A percentile compares a stretch with the other conserved stretches of the same genome.
These are phyloP conservation scores for Drosophila mayaguana DNA, from an alignment of 2,888 invertebrate species.

Conservation along the genomic window DNA sequence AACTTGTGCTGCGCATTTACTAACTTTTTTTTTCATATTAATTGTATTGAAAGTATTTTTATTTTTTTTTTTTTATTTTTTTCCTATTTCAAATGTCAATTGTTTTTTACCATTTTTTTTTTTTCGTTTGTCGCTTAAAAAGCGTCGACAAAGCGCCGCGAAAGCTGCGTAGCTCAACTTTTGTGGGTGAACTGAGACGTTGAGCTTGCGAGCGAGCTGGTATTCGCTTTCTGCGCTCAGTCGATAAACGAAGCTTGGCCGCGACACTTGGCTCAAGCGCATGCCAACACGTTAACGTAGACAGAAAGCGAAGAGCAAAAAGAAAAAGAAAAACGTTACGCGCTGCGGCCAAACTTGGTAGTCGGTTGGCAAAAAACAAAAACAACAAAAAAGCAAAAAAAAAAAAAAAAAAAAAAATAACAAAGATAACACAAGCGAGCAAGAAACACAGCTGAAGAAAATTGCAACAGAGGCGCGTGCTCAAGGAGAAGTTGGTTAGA, in stretches of 20 bases:
- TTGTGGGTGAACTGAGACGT: slow-evolving; percentile 11
- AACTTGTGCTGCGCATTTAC: slow-evolving; percentile 55
- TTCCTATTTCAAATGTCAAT: slow-evolving; percentile 37
- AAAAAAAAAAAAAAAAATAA: background rate
- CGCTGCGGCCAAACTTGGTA: slow-evolving; percentile 66
- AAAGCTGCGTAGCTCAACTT: slow-evolving; percentile 57
- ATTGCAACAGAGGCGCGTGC: slow-evolving; percentile 69
- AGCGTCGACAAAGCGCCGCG: slow-evolving; percentile 40
- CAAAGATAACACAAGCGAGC: slow-evolving; percentile 20
- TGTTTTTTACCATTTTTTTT: slow-evolving; percentile 21
- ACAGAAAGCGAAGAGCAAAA: slow-evolving; percentile 10
- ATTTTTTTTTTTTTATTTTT: slow-evolving; percentile 22
- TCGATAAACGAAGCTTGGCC: slow-evolving; percentile 80
- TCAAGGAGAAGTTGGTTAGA: slow-evolving; percentile 63
- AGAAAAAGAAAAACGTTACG: slow-evolving; percentile 49
- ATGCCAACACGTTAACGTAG: slow-evolving; percentile 40
- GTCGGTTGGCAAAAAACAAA: slow-evolving; percentile 52
- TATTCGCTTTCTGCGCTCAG: slow-evolving; percentile 63
- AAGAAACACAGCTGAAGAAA: slow-evolving; percentile 43
- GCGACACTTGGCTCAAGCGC: slow-evolving; percentile 77
- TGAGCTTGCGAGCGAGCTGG: slow-evolving; percentile 68
- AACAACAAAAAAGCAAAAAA: slow-evolving; percentile 28
- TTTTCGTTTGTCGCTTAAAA: slow-evolving; percentile 32
- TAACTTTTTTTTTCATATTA: slow-evolving; percentile 43
- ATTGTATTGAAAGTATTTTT: slow-evolving; percentile 39